Evolutionary conservation across 2,797 vertebrate species (phyloP), one percentile per base, ranked within the genome.

Genomic region (Myioborus miniatus): DNA sequence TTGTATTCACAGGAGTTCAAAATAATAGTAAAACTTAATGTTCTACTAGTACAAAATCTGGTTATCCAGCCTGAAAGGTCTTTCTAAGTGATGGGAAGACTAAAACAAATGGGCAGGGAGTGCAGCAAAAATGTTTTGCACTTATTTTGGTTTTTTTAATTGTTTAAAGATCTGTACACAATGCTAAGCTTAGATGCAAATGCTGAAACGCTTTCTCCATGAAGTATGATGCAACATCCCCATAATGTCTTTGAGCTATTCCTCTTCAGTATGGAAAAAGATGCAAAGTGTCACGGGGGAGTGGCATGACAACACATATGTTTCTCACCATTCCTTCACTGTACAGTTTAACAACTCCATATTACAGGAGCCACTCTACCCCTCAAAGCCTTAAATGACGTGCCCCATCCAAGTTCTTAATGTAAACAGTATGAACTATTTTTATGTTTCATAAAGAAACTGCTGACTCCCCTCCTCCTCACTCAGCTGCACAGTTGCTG

Each of bases 291-390:
- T 87, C 81, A 83, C 14, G 89, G 82, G 55, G 89, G 81, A 90
- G 91, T 91, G 87, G 75, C 83, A 87, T 87, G 81, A 82, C 74
- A 90, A 84, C 67, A 92, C 78, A 84, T 88, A 95, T 89, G 91
- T 93, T 96, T 93, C 94, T 76, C 87, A 93, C 83, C 47, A 47
- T 87, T 95, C 56, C 67, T 82, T 72, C 71, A 60, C 71, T 56
- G 23, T 50, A 62, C 36, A 84, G 39, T 92, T 95, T 93, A 95
- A 82, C 86, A 93, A 17, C 76, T 82, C 52, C 43, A 5, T 72
- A 74, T 92, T 71, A 56, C 75, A 92, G 75, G 47, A 95, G 74
- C 15, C 37, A 63, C 19, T 83, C 41, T 52, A 84, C 39, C 44
- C 63, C 44, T 90, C 91, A 92, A 84, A 93, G 47, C 55, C 83